Evolutionary conservation across 1,140 invertebrate genomes (phyloP).

Genomic region (Diabrotica virgifera): DNA sequence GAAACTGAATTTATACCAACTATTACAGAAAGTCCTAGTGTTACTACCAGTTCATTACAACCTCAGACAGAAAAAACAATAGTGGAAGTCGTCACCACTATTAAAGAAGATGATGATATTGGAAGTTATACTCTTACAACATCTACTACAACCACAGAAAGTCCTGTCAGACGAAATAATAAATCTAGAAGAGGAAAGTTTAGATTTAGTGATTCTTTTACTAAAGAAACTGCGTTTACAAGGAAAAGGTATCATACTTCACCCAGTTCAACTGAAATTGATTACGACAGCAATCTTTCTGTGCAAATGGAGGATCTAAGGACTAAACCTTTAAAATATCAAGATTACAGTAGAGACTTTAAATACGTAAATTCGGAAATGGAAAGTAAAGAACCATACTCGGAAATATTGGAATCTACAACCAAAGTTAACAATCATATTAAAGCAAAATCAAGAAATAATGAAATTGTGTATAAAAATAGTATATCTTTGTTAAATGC

Average conservation of each 20-base stretch:
- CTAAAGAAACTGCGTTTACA: background rate
- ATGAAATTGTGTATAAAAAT: no score
- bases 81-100: background rate
- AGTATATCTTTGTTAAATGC: no score
- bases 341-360: no score
- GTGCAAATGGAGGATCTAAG: no score
- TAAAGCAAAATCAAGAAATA: no score
- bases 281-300: no score
- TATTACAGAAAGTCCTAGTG: background rate
- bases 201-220: background rate
- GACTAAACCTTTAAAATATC: no score
- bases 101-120: background rate
- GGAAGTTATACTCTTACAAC: background rate
- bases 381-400: no score
- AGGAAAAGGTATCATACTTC: background rate
- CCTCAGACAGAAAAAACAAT: background rate
- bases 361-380: no score
- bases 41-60: constrained; percentile 3
- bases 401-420: no score
- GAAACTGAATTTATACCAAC: background rate
- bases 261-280: background rate
- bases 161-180: background rate
- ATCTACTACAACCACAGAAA: background rate
- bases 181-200: background rate
- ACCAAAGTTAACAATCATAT: no score